These are phyloP conservation scores for Cyprinella venusta DNA, from an alignment of 2,797 vertebrate genomes.

Conservation along the genomic window DNA sequence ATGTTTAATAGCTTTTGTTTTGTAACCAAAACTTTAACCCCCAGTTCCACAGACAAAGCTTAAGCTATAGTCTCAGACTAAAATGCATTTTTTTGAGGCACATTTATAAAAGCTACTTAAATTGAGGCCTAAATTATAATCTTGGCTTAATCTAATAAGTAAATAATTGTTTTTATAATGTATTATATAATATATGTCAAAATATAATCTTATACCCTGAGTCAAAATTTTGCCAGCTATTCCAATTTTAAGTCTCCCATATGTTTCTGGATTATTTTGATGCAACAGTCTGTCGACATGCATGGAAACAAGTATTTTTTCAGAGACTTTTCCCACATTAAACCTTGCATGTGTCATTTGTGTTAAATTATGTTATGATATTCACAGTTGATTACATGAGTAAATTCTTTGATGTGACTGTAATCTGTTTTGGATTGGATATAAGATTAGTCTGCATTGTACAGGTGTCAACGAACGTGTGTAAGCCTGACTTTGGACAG, in stretches of 20 bases:
- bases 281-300: background rate
- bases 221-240: background rate
- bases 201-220: background rate
- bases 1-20: background rate
- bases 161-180: no score
- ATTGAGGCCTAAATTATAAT: no score
- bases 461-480: background rate
- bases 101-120: no score
- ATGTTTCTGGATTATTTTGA: background rate
- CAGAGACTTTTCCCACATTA: background rate
- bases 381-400: background rate
- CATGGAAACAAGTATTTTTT: background rate
- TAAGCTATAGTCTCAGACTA: no score
- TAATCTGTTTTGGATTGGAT: conserved; percentile 15
- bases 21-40: background rate
- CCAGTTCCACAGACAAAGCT: no score
- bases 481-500: conserved; percentile 21
- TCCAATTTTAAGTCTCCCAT: background rate
- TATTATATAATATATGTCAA: no score
- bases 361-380: background rate
- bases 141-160: no score
- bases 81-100: no score
- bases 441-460: conserved; percentile 10
- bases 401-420: background rate
- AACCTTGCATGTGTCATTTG: background rate